These are phyloP conservation scores for Lamprotornis superbus DNA, from an alignment of 2,113 vertebrate species.

Conservation along the genomic window DNA sequence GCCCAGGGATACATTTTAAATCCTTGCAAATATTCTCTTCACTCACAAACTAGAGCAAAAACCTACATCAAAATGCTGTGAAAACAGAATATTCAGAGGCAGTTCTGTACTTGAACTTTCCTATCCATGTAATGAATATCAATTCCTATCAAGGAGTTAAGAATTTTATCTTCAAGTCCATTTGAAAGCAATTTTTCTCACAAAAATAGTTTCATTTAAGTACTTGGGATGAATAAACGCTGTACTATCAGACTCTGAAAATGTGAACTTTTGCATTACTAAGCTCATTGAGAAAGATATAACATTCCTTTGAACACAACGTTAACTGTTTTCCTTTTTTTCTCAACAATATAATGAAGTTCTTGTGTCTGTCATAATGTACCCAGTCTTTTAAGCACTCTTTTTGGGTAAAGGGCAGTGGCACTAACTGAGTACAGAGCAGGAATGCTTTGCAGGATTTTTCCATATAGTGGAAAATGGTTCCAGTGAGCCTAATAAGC, in stretches of 20 bases:
- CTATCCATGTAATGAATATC: not conserved
- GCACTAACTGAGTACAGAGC: not conserved
- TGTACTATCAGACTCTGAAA: not conserved
- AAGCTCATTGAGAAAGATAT: not conserved
- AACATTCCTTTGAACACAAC: slow-evolving; percentile 33
- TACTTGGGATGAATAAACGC: not conserved
- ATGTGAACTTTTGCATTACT: not conserved
- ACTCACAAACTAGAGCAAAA: not conserved
- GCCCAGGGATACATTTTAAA: not conserved
- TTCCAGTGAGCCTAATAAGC: not conserved
- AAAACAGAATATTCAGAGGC: not conserved
- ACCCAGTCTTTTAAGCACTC: not conserved
- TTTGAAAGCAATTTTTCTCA: not conserved
- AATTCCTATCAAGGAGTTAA: not conserved
- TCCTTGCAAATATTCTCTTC: not conserved
- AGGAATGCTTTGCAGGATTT: not conserved
- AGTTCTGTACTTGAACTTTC: not conserved
- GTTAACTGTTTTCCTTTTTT: slow-evolving; percentile 35
- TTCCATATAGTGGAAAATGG: not conserved
- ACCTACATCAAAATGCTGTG: not conserved
- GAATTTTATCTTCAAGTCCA: not conserved
- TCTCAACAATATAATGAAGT: slow-evolving; percentile 33
- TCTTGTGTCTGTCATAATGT: slow-evolving; percentile 36
- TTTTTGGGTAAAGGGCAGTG: not conserved
- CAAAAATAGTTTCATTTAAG: not conserved